Percentiles rank a stretch among this genome's conserved stretches.
phyloP scores from a whole-genome alignment of 2,797 vertebrate species.

The Hylomyscus alleni region DNA sequence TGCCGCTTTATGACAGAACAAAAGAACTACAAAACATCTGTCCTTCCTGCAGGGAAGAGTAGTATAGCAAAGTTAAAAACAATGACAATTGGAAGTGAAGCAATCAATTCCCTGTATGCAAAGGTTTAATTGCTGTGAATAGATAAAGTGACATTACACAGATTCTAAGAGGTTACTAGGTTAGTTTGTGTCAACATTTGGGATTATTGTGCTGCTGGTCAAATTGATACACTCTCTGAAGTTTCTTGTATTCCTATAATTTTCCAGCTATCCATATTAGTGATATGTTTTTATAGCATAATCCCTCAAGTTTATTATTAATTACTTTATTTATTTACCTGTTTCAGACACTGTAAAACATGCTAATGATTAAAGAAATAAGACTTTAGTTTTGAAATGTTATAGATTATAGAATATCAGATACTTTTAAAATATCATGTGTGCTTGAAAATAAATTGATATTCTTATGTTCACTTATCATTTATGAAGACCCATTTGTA shows the following conservation, averaged over 20 bases:
- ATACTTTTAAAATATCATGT: not conserved
- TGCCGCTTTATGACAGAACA: not conserved
- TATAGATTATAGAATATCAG: not conserved
- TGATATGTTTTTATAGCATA: not conserved
- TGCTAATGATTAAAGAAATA: not conserved
- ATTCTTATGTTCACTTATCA: not conserved
- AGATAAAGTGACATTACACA: not conserved
- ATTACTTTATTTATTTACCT: not conserved
- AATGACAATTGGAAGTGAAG: not conserved
- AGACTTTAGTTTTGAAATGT: not conserved
- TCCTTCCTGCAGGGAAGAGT: not conserved
- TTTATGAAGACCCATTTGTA: not conserved
- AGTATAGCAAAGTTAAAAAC: not conserved
- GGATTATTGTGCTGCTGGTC: not conserved
- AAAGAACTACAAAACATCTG: constrained; percentile 16
- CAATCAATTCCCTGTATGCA: constrained; percentile 4
- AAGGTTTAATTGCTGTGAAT: not conserved
- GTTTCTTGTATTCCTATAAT: not conserved
- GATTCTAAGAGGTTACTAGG: not conserved
- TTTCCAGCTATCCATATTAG: not conserved
- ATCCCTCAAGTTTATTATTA: not conserved
- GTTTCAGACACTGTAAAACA: not conserved
- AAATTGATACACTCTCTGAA: not conserved
- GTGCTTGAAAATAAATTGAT: constrained; percentile 23
- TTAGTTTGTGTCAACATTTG: not conserved